Base-by-base conservation (phyloP, 2,113 vertebrate genomes). In the Ceratotherium simum region DNA sequence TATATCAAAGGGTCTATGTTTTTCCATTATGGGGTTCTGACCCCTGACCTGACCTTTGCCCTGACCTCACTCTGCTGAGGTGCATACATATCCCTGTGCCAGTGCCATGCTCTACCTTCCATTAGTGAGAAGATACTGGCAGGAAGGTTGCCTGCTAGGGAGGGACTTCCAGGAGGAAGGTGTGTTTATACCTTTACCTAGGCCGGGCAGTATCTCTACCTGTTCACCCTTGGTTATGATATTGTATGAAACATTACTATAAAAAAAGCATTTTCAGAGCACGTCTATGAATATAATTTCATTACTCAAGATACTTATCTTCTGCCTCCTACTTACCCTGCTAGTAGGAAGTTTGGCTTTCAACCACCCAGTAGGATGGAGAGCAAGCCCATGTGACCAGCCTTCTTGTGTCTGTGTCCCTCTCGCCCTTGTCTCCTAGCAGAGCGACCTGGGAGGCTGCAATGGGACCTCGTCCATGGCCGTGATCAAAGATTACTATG, bases 401-500 rank as follows among this genome's bases (percentile, higher is more conserved):
- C 75, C 60, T 69, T 72, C 62, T 72, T 84, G 64, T 72, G 9
- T 96, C 12, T 46, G 27, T 86, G 16, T 90, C 42, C 80, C 36
- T 81, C 39, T 73, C 14, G 0, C 56, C 76, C 79, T 76, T 46
- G 42, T 85, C 80, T 85, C 62, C 65, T 48, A 88, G 70, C 99
- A 99, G 99, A 99, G 98, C 51, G 99, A 99, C 91, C 98, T 99
- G 93, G 98, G 98, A 97, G 99, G 99, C 98, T 99, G 99, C 98
- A 99, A 99, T 81, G 99, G 99, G 95, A 99, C 99, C 97, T 99
- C 99, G 17, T 99, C 99, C 97, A 99, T 99, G 99, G 96, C 99
- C 73, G 99, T 99, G 96, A 98, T 99, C 98, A 99, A 99, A 99
- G 99, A 99, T 98, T 99, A 99, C 98, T 99, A 99, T 69, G 99